Base-by-base conservation (phyloP, 1,140 invertebrate genomes). In the Euura saliciscinereae region DNA sequence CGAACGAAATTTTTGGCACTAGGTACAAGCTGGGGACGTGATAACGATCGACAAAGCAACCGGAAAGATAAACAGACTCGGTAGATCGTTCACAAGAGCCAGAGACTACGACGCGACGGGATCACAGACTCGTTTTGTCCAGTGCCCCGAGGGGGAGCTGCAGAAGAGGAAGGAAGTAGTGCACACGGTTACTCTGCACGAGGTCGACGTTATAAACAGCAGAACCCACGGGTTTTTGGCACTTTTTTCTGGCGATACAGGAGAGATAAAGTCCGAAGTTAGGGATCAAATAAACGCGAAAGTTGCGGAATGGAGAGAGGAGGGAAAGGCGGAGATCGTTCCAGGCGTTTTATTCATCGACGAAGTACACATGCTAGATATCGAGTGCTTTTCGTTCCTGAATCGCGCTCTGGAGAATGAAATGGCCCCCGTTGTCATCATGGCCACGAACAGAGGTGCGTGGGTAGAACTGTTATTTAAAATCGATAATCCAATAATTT, bases 111-210 rank as follows among this genome's bases (percentile, higher is more conserved):
- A 99, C 89, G 98, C 98, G 2, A 98, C 97, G 73, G 96, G 96
- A 3, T 92, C 96, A 71, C 96, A 96, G 87, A 94, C 94, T 0
- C 93, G 97, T 76, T 99, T 99, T 89, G 97, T 99, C 0, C 98
- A 99, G 76, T 99, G 98, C 88, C 98, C 98, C 0, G 98, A 99
- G 81, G 98, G 98, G 0, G 98, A 99, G 89, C 87, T 99, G 6
- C 98, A 99, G 88, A 99, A 99, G 83, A 90, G 98, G n/a, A 99
- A 99, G 84, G 98, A 99, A 90, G 98, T 99, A 0, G 97, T 99
- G 1, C 98, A 99, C 86, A 99, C 98, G 0, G 97, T 99, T 0
- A 98, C 96, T 0, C 87, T 99, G n/a, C 98, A 99, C 83, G 98
- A 99, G 85, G 96, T 99, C 70, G 98, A 99, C 86, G 98, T 99